Evolutionary conservation across 2,888 invertebrate species (phyloP), one percentile per base, ranked within the genome.

Genomic region (Macroteleia sp.): DNA sequence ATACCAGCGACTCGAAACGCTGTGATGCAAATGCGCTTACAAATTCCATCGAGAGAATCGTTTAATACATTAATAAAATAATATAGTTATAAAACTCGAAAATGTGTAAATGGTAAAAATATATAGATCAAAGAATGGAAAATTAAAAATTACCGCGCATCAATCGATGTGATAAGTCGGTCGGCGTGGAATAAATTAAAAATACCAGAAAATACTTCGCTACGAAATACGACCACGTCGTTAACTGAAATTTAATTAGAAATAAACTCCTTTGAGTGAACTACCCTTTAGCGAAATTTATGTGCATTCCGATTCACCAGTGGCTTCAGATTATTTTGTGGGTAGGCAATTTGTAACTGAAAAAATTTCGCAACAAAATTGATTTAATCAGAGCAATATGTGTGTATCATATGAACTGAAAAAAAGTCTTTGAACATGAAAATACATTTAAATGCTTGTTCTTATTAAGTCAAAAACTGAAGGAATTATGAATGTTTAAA

Each of bases 241-340:
- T 19, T 14, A 34, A 41, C 12, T 19, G 48, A 28, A 70, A 59
- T 50, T 70, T 70, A 59, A 59, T 70, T 70, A 59, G 69, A 70
- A 70, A 59, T n/a, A n/a, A n/a, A n/a, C n/a, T n/a, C n/a, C n/a
- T n/a, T n/a, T n/a, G n/a, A n/a, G n/a, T n/a, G n/a, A n/a, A n/a
- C n/a, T n/a, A n/a, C n/a, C n/a, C n/a, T n/a, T n/a, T n/a, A n/a
- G n/a, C n/a, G n/a, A n/a, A n/a, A n/a, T n/a, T n/a, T n/a, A n/a
- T n/a, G n/a, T n/a, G n/a, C n/a, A n/a, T n/a, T n/a, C n/a, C n/a
- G n/a, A n/a, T n/a, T n/a, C n/a, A n/a, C n/a, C n/a, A n/a, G n/a
- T n/a, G n/a, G n/a, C n/a, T n/a, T n/a, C n/a, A n/a, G n/a, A n/a
- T n/a, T n/a, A n/a, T n/a, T n/a, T n/a, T n/a, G n/a, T n/a, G n/a